These are phyloP conservation scores for Cyphomyrmex costatus DNA, from an alignment of 1,140 invertebrate genomes.

Conservation along the genomic window DNA sequence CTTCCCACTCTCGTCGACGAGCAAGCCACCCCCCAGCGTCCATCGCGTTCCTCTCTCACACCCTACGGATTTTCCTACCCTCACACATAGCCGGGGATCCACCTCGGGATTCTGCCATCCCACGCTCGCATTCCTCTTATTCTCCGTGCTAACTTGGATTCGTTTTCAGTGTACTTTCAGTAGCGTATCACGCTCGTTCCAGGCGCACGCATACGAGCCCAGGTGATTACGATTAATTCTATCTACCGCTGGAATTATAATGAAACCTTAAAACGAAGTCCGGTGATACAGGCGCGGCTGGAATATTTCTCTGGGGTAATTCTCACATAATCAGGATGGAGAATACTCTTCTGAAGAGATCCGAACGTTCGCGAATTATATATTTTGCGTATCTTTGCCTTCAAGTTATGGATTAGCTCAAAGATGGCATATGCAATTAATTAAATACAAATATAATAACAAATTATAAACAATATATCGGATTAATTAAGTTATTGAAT, in stretches of 20 bases:
- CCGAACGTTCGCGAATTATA: not conserved
- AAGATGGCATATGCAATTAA: not conserved
- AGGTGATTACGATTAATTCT: conserved; percentile 64
- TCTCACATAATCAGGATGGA: conserved; percentile 46
- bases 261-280: conserved; percentile 64
- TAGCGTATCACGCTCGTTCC: conserved; percentile 52
- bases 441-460: not conserved
- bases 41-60: conserved; percentile 57
- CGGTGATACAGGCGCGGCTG: conserved; percentile 48
- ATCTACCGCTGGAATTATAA: conserved; percentile 58
- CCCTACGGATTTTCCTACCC: conserved; percentile 50
- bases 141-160: conserved; percentile 63
- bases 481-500: conserved; percentile 15
- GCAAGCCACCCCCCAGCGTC: conserved; percentile 17
- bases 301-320: conserved; percentile 55
- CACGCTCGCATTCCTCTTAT: conserved; percentile 65
- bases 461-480: not conserved
- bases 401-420: not conserved
- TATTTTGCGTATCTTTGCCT: conserved; percentile 13
- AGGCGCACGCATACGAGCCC: conserved; percentile 59
- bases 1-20: conserved; percentile 57
- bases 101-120: conserved; percentile 67
- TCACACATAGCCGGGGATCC: conserved; percentile 66
- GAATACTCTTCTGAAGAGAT: conserved; percentile 48
- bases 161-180: conserved; percentile 60